Conservation (phyloP, 92 coral and sea anemone species). For the Plumapathes pennacea region DNA sequence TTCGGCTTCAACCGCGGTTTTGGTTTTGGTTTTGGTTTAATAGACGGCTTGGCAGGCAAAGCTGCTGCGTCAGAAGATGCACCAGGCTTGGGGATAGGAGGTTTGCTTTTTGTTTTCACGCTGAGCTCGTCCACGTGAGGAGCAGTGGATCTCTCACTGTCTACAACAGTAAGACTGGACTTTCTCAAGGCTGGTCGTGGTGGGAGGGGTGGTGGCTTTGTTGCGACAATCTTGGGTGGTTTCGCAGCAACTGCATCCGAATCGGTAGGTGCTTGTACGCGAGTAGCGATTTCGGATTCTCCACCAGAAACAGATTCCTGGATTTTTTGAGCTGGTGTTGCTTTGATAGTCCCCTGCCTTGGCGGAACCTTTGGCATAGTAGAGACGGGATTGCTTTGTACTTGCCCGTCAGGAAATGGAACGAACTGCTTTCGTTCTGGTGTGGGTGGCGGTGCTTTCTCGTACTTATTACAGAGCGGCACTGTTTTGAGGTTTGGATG, state of each 20-base stretch:
- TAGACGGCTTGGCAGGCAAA: constrained; percentile 35
- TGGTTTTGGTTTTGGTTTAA: constrained; percentile 73
- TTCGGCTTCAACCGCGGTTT: constrained; percentile 56
- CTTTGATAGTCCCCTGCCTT: constrained; percentile 9
- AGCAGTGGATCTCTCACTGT: not conserved
- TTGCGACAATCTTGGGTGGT: constrained; percentile 31
- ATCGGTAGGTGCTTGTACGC: too few species aligned
- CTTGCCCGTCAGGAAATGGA: constrained; percentile 27
- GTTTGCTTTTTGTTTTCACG: constrained; percentile 6
- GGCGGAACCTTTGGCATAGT: constrained; percentile 15
- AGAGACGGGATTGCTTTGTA: not conserved
- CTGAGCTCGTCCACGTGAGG: not conserved
- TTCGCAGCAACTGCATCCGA: too few species aligned
- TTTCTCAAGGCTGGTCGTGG: constrained; percentile 20
- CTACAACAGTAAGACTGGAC: not conserved
- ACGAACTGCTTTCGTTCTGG: constrained; percentile 30
- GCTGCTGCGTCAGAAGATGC: not conserved
- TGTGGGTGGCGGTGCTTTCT: constrained; percentile 38
- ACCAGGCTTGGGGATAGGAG: too few species aligned
- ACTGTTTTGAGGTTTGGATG: constrained; percentile 5
- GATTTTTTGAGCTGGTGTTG: constrained; percentile 16
- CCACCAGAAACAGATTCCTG: too few species aligned
- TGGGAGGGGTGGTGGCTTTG: constrained; percentile 53
- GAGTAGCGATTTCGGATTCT: too few species aligned
- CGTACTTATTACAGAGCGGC: constrained; percentile 18